Base-by-base conservation (phyloP, 2,113 vertebrate species). In the Lophius piscatorius region DNA sequence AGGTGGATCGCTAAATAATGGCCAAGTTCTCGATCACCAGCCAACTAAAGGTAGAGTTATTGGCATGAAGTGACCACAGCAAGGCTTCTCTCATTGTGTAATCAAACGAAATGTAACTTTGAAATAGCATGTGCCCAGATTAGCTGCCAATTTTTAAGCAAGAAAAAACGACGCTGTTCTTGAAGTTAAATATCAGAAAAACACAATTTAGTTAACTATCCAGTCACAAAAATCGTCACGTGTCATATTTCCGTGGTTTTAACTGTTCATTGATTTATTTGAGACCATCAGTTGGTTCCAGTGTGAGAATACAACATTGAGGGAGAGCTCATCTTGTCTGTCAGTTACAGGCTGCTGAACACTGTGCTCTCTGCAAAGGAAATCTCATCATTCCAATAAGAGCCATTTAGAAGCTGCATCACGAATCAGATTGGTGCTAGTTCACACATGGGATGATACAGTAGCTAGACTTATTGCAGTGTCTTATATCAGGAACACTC, bases 271-370 rank as follows among this genome's bases (percentile, higher is more conserved):
- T 68, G 61, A 71, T 84, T 85, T 55, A 73, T 81, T 67, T 29
- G 50, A 67, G 62, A 55, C 63, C 80, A 72, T 67, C 57, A 60
- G 38, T 74, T 82, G 11, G 39, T 74, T 81, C 61, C 74, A 63
- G 67, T 38, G 28, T 9, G 29, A 38, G 34, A 63, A 24, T 45
- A 74, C 65, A 69, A 28, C 65, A 74, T 51, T 26, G 49, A 76
- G 79, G 51, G 47, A 69, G 54, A 49, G 72, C 73, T 77, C 72
- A 74, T 80, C 71, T 50, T 78, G 55, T 12, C 63, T 52, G 76
- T 64, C 76, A 54, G 73, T 39, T 63, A 75, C 78, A 52, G 63
- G 70, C 60, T 89, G 87, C 88, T 88, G 86, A 90, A 89, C 74
- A 16, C 21, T 74, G 85, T 83, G 76, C 78, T 88, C 61, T 83